Base-by-base conservation (phyloP, 1,140 invertebrate genomes). In the Mya arenaria region DNA sequence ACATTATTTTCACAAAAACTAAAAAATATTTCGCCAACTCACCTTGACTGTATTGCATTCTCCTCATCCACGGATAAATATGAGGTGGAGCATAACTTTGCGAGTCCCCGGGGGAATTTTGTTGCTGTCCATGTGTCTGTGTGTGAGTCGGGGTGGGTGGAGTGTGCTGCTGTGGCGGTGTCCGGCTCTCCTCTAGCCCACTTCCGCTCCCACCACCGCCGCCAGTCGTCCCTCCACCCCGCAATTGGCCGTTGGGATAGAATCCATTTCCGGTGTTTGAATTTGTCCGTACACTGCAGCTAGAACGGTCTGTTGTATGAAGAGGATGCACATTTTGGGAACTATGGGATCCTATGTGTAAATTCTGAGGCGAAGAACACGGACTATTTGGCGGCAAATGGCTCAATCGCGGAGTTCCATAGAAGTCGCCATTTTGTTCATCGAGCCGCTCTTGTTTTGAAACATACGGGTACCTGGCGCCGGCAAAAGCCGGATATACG, bases 21-120 rank as follows among this genome's bases (percentile, higher is more conserved):
- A n/a, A n/a, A n/a, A n/a, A n/a, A n/a, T n/a, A n/a, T n/a, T n/a
- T n/a, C n/a, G n/a, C n/a, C n/a, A n/a, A n/a, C 90, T 81, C 78
- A 91, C 90, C 90, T 87, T 89, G 87, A 63, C 89, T 87, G 82
- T 91, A 91, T 75, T 91, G 90, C 90, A 91, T 91, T 72, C 90
- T 62, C 28, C 90, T 84, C 89, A 91, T 91, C 90, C 90, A 91
- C 10, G 90, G 90, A 73, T 91, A 91, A 56, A 91, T 91, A 30
- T 90, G 90, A 4, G 89, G 89, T 17, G 87, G 80, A 23, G 87
- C 78, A 65, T 86, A 90, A 44, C 62, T 72, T 79, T 88, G 83
- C 30, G 82, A 85, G 36, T 73, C 68, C 65, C 56, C 77, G 34
- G 68, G 66, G 30, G 69, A 68, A 52, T 80, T 75, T 48, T 80